Percentiles rank a stretch among this genome's conserved stretches.
Conservation (phyloP, 1,140 invertebrate species). For the Aphidius gifuensis region DNA sequence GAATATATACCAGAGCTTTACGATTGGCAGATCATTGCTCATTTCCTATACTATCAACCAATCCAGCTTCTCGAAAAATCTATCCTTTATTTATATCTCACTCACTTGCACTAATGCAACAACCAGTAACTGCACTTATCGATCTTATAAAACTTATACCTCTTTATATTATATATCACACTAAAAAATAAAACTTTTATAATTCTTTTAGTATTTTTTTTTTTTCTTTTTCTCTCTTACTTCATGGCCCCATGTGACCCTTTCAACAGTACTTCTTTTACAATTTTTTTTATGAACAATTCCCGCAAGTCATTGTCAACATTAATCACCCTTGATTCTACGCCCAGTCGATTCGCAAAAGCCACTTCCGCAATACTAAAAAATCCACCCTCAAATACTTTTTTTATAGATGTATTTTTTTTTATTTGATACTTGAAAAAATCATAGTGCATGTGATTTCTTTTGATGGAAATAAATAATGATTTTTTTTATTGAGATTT, state of each 20-base stretch:
- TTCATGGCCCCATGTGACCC: slow-evolving; percentile 7
- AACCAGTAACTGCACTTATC: slow-evolving; percentile 2
- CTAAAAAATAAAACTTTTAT: too few species aligned
- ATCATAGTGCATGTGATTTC: too few species aligned
- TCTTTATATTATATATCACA: too few species aligned
- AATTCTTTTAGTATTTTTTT: too few species aligned
- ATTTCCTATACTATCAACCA: slow-evolving; percentile 17
- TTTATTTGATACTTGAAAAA: too few species aligned
- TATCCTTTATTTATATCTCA: background rate
- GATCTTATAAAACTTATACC: background rate
- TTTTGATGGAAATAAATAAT: too few species aligned
- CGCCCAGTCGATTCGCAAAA: slow-evolving; percentile 13
- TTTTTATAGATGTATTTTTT: background rate
- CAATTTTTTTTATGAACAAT: too few species aligned
- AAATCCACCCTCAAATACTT: background rate
- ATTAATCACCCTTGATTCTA: slow-evolving; percentile 28
- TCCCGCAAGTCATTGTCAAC: slow-evolving; percentile 26
- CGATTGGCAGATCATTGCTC: slow-evolving; percentile 29
- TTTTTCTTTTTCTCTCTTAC: slow-evolving; percentile 7
- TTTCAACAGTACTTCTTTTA: background rate
- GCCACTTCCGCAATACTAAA: slow-evolving; percentile 13
- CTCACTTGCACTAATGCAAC: background rate
- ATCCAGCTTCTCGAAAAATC: background rate
- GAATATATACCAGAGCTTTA: slow-evolving; percentile 24
- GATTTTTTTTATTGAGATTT: too few species aligned